A percentile compares a stretch with the other conserved stretches of the same genome.
phyloP scores from a whole-genome alignment of 2,797 vertebrate genomes.

The Mallotus villosus region DNA sequence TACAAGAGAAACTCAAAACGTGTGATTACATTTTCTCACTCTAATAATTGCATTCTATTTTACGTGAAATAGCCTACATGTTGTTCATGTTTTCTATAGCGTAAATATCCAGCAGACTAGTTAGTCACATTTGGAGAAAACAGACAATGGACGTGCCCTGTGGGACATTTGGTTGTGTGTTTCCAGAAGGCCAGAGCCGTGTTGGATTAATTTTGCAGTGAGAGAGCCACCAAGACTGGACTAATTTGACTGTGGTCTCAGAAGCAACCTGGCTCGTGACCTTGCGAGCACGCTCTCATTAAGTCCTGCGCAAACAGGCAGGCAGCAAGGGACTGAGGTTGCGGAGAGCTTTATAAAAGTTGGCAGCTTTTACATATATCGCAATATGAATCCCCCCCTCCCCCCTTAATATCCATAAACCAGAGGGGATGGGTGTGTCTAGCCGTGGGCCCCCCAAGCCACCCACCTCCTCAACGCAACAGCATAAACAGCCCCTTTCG shows the following conservation, averaged over 20 bases:
- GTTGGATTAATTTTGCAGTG: conserved; percentile 18
- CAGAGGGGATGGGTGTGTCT: conserved; percentile 6
- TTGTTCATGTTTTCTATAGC: neutral
- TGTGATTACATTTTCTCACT: no score
- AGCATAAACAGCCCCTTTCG: conserved; percentile 60
- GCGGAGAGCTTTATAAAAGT: conserved; percentile 43
- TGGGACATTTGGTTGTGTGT: neutral
- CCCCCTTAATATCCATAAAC: conserved; percentile 34
- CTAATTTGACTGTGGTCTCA: conserved; percentile 44
- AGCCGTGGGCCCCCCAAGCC: conserved; percentile 1
- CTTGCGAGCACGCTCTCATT: conserved; percentile 34
- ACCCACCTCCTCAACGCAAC: conserved; percentile 41
- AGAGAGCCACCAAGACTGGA: conserved; percentile 41
- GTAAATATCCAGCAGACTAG: neutral
- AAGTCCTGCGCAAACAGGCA: conserved; percentile 39
- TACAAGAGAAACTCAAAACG: no score
- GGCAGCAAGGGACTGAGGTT: conserved; percentile 16
- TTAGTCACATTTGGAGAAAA: neutral
- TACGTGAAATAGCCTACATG: no score
- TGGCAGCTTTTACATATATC: conserved; percentile 48
- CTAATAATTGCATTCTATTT: no score
- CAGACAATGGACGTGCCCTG: no score
- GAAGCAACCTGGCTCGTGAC: conserved; percentile 59
- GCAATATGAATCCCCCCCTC: neutral
- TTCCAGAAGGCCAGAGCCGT: neutral